Evolutionary conservation across 2,888 invertebrate species (phyloP).

Genomic region (Drosophila fulvimacula): DNA sequence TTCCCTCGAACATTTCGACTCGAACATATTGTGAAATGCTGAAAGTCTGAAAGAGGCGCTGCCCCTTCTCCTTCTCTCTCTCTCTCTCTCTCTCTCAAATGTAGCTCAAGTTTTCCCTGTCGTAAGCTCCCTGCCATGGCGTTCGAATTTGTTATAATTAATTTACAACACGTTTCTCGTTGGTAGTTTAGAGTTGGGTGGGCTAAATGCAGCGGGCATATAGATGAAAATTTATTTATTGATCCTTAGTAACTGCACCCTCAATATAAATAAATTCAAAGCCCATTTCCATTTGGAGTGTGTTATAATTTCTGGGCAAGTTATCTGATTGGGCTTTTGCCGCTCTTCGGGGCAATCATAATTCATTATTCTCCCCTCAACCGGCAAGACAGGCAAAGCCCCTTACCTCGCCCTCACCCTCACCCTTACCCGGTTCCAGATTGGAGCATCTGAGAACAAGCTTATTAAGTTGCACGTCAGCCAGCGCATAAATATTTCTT

Average conservation of each 20-base stretch:
- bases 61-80: background rate
- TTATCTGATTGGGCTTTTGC: slow-evolving; percentile 4
- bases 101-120: slow-evolving; percentile 33
- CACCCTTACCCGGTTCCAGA: background rate
- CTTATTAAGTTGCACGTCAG: slow-evolving; percentile 76
- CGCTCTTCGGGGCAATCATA: slow-evolving; percentile 43
- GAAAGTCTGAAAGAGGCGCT: slow-evolving; percentile 13
- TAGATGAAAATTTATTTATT: slow-evolving; percentile 73
- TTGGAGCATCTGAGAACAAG: slow-evolving; percentile 11
- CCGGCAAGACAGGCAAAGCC: slow-evolving; percentile 6
- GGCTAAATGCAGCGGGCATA: slow-evolving; percentile 39
- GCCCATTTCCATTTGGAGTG: slow-evolving; percentile 46
- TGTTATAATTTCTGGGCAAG: slow-evolving; percentile 33
- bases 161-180: slow-evolving; percentile 73
- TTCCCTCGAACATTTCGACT: slow-evolving; percentile 38
- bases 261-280: slow-evolving; percentile 45
- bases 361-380: slow-evolving; percentile 69
- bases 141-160: slow-evolving; percentile 79
- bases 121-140: slow-evolving; percentile 25
- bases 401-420: too few species aligned
- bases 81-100: background rate
- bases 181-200: slow-evolving; percentile 34
- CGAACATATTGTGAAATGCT: slow-evolving; percentile 63
- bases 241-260: slow-evolving; percentile 43
- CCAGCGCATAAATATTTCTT: slow-evolving; percentile 74